phyloP scores from a whole-genome alignment of 1,140 invertebrate species.

The Bombus fervidus region DNA sequence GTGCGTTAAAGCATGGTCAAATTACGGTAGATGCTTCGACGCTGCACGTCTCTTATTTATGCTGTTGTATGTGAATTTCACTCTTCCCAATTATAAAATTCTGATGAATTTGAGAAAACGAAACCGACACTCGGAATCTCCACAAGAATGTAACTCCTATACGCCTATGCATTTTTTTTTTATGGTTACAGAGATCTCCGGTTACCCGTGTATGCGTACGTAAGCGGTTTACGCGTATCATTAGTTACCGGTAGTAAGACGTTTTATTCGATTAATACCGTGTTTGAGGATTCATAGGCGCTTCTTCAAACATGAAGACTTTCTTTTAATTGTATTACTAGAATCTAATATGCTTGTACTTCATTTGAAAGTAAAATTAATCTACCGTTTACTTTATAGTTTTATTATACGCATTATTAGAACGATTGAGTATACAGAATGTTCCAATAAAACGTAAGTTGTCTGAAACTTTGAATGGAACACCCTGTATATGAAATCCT shows the following conservation, averaged over 20 bases:
- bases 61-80: not conserved
- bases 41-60: not conserved
- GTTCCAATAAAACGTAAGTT: too few species aligned
- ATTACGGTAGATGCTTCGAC: not conserved
- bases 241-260: conserved; percentile 2
- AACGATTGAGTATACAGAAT: not conserved
- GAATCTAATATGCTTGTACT: not conserved
- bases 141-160: not conserved
- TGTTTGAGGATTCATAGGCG: not conserved
- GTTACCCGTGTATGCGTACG: not conserved
- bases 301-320: too few species aligned
- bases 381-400: not conserved
- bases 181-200: conserved; percentile 17
- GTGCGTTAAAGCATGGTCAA: not conserved
- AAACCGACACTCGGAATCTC: not conserved
- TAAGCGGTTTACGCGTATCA: conserved; percentile 14
- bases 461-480: too few species aligned
- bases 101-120: not conserved
- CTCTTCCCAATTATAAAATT: not conserved
- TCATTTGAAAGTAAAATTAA: not conserved
- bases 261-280: conserved; percentile 20
- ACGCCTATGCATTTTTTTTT: not conserved
- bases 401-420: not conserved
- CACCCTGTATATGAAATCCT: not conserved
- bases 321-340: not conserved